phyloP scores from a whole-genome alignment of 2,113 vertebrate species.

The Rhinopithecus roxellana region DNA sequence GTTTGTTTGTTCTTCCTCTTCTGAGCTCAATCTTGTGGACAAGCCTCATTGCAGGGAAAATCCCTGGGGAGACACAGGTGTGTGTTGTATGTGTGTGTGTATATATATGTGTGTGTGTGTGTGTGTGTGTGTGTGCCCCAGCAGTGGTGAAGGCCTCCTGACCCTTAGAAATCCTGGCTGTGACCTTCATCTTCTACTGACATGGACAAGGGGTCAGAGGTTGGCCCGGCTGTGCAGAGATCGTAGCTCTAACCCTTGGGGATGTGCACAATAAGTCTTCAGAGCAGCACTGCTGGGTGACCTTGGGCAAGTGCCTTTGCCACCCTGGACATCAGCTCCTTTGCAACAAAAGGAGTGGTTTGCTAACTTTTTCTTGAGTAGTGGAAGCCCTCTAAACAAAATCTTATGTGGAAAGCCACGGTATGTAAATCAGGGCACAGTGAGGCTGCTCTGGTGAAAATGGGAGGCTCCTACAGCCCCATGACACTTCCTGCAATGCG shows the following conservation, averaged over 20 bases:
- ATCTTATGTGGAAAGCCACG: background rate
- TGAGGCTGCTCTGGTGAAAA: background rate
- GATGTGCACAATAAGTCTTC: background rate
- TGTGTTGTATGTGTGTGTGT: background rate
- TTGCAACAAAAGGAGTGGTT: background rate
- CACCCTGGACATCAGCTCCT: background rate
- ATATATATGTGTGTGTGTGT: fast-evolving
- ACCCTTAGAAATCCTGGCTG: background rate
- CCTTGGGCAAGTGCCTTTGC: background rate
- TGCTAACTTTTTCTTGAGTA: background rate
- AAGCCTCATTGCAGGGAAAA: background rate
- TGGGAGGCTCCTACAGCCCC: background rate
- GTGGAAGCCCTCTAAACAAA: background rate
- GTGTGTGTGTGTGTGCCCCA: background rate
- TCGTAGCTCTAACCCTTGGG: background rate
- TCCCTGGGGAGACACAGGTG: too few relatives aligned
- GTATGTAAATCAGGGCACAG: background rate
- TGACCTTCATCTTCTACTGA: background rate
- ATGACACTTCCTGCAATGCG: background rate
- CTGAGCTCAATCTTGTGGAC: background rate
- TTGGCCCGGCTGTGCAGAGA: background rate
- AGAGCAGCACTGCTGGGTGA: background rate
- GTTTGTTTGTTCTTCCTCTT: background rate
- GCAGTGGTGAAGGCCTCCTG: background rate
- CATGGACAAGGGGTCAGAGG: background rate